These are phyloP conservation scores for Stomorhina lunata DNA, from an alignment of 2,888 invertebrate genomes.

Conservation along the genomic window DNA sequence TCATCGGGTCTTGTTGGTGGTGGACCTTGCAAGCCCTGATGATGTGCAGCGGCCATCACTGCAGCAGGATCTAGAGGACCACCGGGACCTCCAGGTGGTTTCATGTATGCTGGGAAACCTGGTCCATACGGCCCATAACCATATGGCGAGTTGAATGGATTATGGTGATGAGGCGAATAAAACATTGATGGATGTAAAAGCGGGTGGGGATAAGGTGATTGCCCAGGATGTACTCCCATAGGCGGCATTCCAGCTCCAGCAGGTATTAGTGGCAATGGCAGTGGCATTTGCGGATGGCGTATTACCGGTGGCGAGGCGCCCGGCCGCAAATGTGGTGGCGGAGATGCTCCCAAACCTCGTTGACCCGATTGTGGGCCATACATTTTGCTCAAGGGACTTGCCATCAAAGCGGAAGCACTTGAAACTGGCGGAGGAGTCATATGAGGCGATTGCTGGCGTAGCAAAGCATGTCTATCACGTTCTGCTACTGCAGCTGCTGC, in stretches of 20 bases:
- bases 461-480: slow-evolving; percentile 78
- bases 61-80: slow-evolving; percentile 78
- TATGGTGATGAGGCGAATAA: slow-evolving; percentile 87
- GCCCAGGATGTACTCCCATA: slow-evolving; percentile 85
- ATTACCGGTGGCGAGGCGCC: slow-evolving; percentile 82
- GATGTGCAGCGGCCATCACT: slow-evolving; percentile 78
- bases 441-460: slow-evolving; percentile 80
- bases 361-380: slow-evolving; percentile 81
- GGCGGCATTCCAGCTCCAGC: slow-evolving; percentile 79
- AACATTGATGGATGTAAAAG: slow-evolving; percentile 86
- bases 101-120: slow-evolving; percentile 79
- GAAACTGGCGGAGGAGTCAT: slow-evolving; percentile 80
- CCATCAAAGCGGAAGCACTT: slow-evolving; percentile 79
- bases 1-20: slow-evolving; percentile 81
- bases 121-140: slow-evolving; percentile 81
- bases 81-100: slow-evolving; percentile 79
- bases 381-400: slow-evolving; percentile 80
- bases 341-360: slow-evolving; percentile 81
- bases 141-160: slow-evolving; percentile 82
- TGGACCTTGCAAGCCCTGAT: slow-evolving; percentile 79
- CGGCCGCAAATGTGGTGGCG: slow-evolving; percentile 79
- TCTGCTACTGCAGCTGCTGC: slow-evolving; percentile 80
- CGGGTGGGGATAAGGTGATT: slow-evolving; percentile 86
- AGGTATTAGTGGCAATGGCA: slow-evolving; percentile 79
- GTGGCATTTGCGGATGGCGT: slow-evolving; percentile 80